Evolutionary conservation across 2,797 vertebrate genomes (phyloP), one percentile per base, ranked within the genome.

Genomic region (Astyanax mexicanus): DNA sequence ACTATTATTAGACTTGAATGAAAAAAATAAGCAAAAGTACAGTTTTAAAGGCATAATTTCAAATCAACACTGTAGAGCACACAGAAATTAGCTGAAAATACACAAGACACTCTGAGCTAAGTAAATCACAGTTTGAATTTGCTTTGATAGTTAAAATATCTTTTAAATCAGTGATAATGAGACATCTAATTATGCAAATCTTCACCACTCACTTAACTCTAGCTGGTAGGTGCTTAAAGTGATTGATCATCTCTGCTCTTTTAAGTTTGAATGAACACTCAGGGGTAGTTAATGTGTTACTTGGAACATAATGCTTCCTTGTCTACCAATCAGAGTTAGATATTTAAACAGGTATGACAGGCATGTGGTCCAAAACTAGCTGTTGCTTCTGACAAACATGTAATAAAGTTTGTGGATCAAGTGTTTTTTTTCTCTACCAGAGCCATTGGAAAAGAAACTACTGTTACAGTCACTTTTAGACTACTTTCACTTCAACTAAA

Each of bases 281-380:
- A 17, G 12, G 12, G 25, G 19, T 44, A 8, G 40, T 69, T 51
- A 69, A 29, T 49, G 17, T n/a, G 42, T 67, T 44, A 67, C 44
- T 9, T 38, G 1, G 10, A 10, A 25, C 21, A 25, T 62, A 38
- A 13, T 51, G 17, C 37, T 6, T 21, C 66, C 37, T 55, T 17
- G n/a, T 19, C 44, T 15, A 4, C 10, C 35, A 25, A 3, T 74
- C 1, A 44, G n/a, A 35, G 49, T 32, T 29, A 32, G 6, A 3
- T 13, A 3, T 55, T 57, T 9, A 13, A 69, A 40, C 0, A 58
- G 57, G 64, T 32, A 32, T 68, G 65, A 69, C 25, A 32, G 65
- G 12, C 66, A 32, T 61, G 74, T 69, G 45, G 44, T 69, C 19
- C 44, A 2, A 12, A 65, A 23, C 10, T 15, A 37, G 23, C 19